phyloP scores from a whole-genome alignment of 2,888 invertebrate genomes.

The Ochlodes sylvanus region DNA sequence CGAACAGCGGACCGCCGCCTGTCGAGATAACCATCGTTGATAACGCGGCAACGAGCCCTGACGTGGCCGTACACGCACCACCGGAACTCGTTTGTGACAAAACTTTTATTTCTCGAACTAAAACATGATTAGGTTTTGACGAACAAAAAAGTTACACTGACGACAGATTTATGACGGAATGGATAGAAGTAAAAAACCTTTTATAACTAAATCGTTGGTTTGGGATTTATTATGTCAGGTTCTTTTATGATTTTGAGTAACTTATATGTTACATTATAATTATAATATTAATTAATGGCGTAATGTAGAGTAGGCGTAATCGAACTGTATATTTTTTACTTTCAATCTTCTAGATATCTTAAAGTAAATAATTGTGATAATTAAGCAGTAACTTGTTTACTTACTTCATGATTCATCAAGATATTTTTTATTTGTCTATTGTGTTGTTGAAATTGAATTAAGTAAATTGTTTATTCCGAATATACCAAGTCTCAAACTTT shows the following conservation, averaged over 20 bases:
- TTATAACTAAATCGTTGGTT: neutral
- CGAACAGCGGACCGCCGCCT: conserved; percentile 67
- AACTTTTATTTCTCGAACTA: conserved; percentile 12
- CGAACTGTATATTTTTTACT: too few species aligned
- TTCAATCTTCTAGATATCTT: too few species aligned
- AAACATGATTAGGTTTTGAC: neutral
- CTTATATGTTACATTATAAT: too few species aligned
- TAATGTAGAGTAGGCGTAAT: too few species aligned
- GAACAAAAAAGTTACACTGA: neutral
- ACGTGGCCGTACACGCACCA: conserved; percentile 64
- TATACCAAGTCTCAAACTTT: neutral
- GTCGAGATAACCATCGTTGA: conserved; percentile 77
- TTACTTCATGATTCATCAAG: too few species aligned
- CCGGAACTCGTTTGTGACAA: conserved; percentile 47
- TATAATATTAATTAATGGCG: too few species aligned
- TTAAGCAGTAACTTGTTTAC: too few species aligned
- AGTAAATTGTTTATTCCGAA: neutral
- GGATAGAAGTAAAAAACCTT: neutral
- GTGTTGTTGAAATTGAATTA: too few species aligned
- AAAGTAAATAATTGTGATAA: too few species aligned
- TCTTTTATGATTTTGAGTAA: neutral
- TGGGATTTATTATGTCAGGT: neutral
- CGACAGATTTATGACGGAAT: neutral
- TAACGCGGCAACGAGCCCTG: conserved; percentile 74
- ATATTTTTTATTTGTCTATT: too few species aligned